Evolutionary conservation across 2,888 invertebrate genomes (phyloP).

Genomic region (Penaeus monodon): DNA sequence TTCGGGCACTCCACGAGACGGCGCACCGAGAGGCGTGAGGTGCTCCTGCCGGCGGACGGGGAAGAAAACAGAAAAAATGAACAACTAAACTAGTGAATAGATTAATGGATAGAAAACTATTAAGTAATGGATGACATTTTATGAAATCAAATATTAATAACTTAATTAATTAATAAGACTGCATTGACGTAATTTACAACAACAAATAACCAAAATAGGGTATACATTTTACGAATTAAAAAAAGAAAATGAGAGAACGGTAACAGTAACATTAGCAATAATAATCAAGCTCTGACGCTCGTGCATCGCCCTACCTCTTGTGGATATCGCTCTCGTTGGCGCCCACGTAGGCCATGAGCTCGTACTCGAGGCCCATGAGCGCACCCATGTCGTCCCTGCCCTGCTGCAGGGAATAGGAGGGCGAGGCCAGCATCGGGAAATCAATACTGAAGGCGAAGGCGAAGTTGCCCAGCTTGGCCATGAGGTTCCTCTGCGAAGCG

Average conservation of each 20-base stretch:
- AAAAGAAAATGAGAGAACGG: too few relatives aligned
- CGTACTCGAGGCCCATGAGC: constrained; percentile 80
- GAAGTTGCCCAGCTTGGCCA: constrained; percentile 86
- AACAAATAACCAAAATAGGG: too few relatives aligned
- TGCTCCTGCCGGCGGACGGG: neutral
- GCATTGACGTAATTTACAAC: too few relatives aligned
- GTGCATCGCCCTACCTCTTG: constrained; percentile 74
- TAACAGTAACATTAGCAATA: too few relatives aligned
- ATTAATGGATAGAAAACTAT: too few relatives aligned
- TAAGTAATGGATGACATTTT: too few relatives aligned
- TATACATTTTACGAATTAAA: too few relatives aligned
- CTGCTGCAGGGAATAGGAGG: constrained; percentile 93
- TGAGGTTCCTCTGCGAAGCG: constrained; percentile 79
- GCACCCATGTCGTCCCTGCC: constrained; percentile 81
- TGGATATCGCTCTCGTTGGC: constrained; percentile 84
- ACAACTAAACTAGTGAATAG: too few relatives aligned
- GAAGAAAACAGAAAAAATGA: too few relatives aligned
- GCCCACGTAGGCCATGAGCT: constrained; percentile 87
- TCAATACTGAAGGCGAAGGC: constrained; percentile 88
- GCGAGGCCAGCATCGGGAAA: constrained; percentile 82
- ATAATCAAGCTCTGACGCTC: too few relatives aligned
- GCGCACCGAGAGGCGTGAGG: constrained; percentile 3
- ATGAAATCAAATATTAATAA: too few relatives aligned
- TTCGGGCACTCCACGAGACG: constrained; percentile 1
- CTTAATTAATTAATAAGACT: too few relatives aligned